A percentile compares a stretch with the other conserved stretches of the same genome.
These are phyloP conservation scores for Cataglyphis cursor DNA, from an alignment of 2,888 invertebrate genomes.

Conservation along the genomic window DNA sequence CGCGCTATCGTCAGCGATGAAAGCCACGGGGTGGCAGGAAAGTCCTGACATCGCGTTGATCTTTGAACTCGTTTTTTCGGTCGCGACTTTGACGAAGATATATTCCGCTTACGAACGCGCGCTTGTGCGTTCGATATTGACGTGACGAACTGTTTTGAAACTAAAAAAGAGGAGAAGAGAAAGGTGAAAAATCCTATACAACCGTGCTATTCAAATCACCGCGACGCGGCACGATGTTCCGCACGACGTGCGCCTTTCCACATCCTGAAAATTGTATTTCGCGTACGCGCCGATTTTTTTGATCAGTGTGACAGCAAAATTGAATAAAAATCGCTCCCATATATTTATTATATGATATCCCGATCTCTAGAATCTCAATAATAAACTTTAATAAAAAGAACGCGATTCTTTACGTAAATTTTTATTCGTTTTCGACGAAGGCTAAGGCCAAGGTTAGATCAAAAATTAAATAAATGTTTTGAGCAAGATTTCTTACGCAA, in stretches of 20 bases:
- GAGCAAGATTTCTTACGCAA: conserved; percentile 1
- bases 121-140: conserved; percentile 49
- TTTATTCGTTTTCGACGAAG: background rate
- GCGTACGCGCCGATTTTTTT: conserved; percentile 19
- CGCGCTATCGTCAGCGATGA: conserved; percentile 16
- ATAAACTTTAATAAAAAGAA: background rate
- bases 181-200: conserved; percentile 52
- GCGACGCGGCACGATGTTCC: conserved; percentile 21
- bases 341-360: background rate
- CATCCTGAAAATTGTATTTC: conserved; percentile 38
- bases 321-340: background rate
- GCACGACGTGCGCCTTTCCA: conserved; percentile 39
- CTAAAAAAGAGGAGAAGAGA: conserved; percentile 31
- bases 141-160: conserved; percentile 50
- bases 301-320: background rate
- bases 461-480: background rate
- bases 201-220: conserved; percentile 48
- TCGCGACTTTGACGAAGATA: conserved; percentile 65
- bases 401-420: background rate
- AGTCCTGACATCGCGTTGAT: conserved; percentile 49
- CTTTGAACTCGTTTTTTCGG: conserved; percentile 49
- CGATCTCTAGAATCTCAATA: background rate
- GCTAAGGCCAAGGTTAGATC: background rate
- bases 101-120: conserved; percentile 55
- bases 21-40: conserved; percentile 26